Percentiles rank a stretch among this genome's conserved stretches.
Evolutionary conservation across 2,888 invertebrate genomes (phyloP).

Genomic region (Ceriagrion tenellum): DNA sequence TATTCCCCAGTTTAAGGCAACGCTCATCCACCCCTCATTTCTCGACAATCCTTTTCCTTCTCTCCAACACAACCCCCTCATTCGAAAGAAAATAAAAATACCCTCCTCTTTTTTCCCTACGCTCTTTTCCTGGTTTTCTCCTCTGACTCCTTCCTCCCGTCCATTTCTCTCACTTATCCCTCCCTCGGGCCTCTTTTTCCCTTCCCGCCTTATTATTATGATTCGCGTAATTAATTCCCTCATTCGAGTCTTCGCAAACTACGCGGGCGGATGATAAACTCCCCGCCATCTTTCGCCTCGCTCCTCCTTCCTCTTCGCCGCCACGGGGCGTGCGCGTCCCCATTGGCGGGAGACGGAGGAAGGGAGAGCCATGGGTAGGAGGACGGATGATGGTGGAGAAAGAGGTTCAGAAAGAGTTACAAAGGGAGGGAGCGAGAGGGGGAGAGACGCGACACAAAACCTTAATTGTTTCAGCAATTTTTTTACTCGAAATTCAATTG

Average conservation of each 20-base stretch:
- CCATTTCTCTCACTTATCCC: conserved; percentile 68
- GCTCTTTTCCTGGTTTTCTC: conserved; percentile 10
- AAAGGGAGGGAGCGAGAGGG: not conserved
- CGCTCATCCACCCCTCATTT: not conserved
- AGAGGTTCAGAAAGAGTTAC: conserved; percentile 60
- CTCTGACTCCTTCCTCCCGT: conserved; percentile 40
- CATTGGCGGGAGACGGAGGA: not conserved
- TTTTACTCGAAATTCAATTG: not conserved
- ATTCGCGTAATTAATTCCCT: conserved; percentile 21
- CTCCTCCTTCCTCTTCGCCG: not conserved
- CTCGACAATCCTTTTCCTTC: conserved; percentile 63
- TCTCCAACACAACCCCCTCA: conserved; percentile 51
- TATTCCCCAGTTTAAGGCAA: not conserved
- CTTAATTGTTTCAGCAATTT: not conserved
- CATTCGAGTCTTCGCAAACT: conserved; percentile 11
- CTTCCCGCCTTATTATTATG: not conserved
- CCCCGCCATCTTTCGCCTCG: not conserved
- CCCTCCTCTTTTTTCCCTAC: not conserved
- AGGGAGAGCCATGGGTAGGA: no score
- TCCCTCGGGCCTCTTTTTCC: not conserved
- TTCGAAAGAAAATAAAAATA: no score
- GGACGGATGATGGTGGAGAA: conserved; percentile 40
- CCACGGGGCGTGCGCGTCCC: conserved; percentile 37
- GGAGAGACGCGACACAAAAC: conserved; percentile 8
- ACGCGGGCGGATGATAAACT: not conserved